Conservation (phyloP, 2,797 vertebrate species). For the Hippoglossus hippoglossus region DNA sequence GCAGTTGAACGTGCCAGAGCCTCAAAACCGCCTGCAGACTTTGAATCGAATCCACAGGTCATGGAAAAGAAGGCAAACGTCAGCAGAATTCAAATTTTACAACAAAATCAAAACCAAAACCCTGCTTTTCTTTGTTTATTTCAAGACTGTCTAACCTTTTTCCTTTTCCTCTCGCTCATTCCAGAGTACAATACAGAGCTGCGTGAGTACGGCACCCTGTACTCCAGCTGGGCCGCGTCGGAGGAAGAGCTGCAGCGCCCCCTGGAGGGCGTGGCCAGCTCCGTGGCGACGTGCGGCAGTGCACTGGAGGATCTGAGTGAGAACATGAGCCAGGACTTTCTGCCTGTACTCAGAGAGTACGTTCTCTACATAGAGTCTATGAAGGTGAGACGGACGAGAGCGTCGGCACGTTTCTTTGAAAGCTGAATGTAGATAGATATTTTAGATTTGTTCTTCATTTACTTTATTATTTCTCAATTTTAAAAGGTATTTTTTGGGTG, state of each 20-base stretch:
- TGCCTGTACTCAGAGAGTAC: slow-evolving; percentile 96
- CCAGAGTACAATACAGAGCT: slow-evolving; percentile 95
- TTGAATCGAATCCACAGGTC: no score
- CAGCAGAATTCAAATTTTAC: background rate
- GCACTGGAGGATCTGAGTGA: slow-evolving; percentile 94
- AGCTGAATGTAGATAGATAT: no score
- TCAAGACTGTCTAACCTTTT: no score
- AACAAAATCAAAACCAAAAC: no score
- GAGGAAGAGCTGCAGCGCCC: slow-evolving; percentile 91
- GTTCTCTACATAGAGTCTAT: slow-evolving; percentile 95
- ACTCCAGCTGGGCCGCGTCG: slow-evolving; percentile 90
- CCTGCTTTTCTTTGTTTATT: no score
- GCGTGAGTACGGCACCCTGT: slow-evolving; percentile 93
- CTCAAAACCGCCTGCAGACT: no score
- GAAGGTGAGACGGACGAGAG: slow-evolving; percentile 86
- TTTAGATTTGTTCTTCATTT: background rate
- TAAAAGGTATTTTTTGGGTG: background rate
- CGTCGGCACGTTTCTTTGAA: no score
- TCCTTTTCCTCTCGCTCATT: no score
- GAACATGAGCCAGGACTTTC: slow-evolving; percentile 93
- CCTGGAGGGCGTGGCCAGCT: slow-evolving; percentile 91
- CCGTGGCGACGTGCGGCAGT: slow-evolving; percentile 87
- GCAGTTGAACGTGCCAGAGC: background rate
- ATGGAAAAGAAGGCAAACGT: background rate
- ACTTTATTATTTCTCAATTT: background rate